Percentiles rank a stretch among this genome's conserved stretches.
phyloP scores from a whole-genome alignment of 2,797 vertebrate species.

The Microctenopoma lineatum region DNA sequence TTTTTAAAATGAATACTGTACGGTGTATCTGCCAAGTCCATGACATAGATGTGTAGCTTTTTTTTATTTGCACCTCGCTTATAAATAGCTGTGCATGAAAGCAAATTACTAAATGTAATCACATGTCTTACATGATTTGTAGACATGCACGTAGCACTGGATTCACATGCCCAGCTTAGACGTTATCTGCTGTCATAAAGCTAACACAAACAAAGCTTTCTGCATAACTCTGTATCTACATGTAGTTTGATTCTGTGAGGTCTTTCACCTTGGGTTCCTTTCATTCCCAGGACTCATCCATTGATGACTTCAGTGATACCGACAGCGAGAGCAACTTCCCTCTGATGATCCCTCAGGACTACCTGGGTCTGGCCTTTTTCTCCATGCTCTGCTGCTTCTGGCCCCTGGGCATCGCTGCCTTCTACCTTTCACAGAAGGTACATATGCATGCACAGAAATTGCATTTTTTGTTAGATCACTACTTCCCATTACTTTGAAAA shows the following conservation, averaged over 20 bases:
- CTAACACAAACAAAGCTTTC: too few relatives aligned
- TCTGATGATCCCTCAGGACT: constrained; percentile 89
- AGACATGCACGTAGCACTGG: background rate
- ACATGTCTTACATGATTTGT: too few relatives aligned
- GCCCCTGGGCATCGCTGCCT: constrained; percentile 92
- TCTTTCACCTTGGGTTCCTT: too few relatives aligned
- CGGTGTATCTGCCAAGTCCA: too few relatives aligned
- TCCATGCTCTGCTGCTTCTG: constrained; percentile 95
- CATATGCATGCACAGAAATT: constrained; percentile 13
- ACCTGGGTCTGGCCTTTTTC: constrained; percentile 91
- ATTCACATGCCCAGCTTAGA: too few relatives aligned
- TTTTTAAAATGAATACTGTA: background rate
- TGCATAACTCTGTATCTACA: too few relatives aligned
- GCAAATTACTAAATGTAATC: too few relatives aligned
- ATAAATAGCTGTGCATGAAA: background rate
- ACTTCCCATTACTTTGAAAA: background rate
- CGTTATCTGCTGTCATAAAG: too few relatives aligned
- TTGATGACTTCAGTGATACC: constrained; percentile 87
- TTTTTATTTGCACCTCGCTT: too few relatives aligned
- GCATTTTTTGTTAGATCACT: background rate
- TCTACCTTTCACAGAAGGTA: constrained; percentile 94
- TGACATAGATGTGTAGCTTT: too few relatives aligned
- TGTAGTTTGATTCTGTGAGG: too few relatives aligned
- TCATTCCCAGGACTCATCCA: constrained; percentile 83
- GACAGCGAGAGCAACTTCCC: constrained; percentile 87